Evolutionary conservation across 2,888 invertebrate genomes (phyloP).

Genomic region (Chaetoderma sp.): DNA sequence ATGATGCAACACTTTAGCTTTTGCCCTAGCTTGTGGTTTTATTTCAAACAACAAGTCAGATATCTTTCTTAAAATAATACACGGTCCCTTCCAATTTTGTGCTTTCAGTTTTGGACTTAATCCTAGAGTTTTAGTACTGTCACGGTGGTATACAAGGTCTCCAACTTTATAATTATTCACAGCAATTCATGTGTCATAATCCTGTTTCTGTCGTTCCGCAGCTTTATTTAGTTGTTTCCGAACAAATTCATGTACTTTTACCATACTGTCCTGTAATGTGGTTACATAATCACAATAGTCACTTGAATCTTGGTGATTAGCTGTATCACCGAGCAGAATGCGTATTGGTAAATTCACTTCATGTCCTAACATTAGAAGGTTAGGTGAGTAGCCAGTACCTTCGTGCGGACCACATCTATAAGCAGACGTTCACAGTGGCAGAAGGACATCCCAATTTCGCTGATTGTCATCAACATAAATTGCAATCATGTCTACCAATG

Average conservation of each 20-base stretch:
- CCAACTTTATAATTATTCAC: background rate
- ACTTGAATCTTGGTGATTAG: background rate
- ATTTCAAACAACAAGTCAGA: conserved; percentile 15
- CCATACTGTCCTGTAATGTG: conserved; percentile 9
- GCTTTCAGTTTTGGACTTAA: conserved; percentile 10
- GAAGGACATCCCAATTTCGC: conserved; percentile 12
- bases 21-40: background rate
- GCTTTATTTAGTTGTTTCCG: background rate
- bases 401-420: conserved; percentile 15
- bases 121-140: conserved; percentile 10
- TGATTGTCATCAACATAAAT: conserved; percentile 10
- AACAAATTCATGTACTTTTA: background rate
- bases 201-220: conserved; percentile 13
- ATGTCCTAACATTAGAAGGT: conserved; percentile 15
- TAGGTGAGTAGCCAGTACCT: conserved; percentile 19
- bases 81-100: conserved; percentile 17
- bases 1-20: conserved; percentile 11
- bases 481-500: conserved; percentile 11
- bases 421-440: conserved; percentile 11
- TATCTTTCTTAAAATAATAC: conserved; percentile 7
- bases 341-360: no score
- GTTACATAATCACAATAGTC: conserved; percentile 9
- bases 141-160: conserved; percentile 11
- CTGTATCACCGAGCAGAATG: no score
- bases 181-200: conserved; percentile 13